phyloP scores from a whole-genome alignment of 2,888 invertebrate species.

The Ceramica pisi region DNA sequence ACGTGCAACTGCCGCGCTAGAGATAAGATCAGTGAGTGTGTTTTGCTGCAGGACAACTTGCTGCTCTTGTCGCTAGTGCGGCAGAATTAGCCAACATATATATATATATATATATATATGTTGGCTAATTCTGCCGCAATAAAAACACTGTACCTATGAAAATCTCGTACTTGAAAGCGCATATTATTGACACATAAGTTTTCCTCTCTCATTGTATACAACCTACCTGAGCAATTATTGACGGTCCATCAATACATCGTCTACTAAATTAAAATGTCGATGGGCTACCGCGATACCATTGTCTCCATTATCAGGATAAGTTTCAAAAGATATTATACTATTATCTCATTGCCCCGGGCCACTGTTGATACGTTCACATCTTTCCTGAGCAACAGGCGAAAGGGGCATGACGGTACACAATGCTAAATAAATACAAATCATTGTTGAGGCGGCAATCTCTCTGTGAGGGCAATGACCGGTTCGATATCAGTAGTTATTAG shows the following conservation, averaged over 20 bases:
- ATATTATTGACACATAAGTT: background rate
- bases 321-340: constrained; percentile 57
- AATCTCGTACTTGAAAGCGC: background rate
- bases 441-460: constrained; percentile 59
- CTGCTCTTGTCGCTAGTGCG: too few species aligned
- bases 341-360: constrained; percentile 51
- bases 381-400: constrained; percentile 43
- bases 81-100: too few species aligned
- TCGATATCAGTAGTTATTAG: constrained; percentile 56
- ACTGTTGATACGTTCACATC: constrained; percentile 43
- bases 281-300: constrained; percentile 53
- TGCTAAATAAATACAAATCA: constrained; percentile 66
- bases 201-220: background rate
- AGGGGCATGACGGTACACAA: constrained; percentile 62
- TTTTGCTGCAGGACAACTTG: too few species aligned
- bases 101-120: too few species aligned
- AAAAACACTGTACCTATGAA: too few species aligned
- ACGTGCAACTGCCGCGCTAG: too few species aligned
- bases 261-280: constrained; percentile 49
- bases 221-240: constrained; percentile 14
- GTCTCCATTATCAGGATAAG: constrained; percentile 56
- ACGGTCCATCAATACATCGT: constrained; percentile 25
- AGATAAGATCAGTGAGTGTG: too few species aligned
- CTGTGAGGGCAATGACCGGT: constrained; percentile 51
- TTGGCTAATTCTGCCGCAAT: too few species aligned